Evolutionary conservation across 2,888 invertebrate species (phyloP), one percentile per base, ranked within the genome.

Genomic region (Nematopogon swammerdamellus): DNA sequence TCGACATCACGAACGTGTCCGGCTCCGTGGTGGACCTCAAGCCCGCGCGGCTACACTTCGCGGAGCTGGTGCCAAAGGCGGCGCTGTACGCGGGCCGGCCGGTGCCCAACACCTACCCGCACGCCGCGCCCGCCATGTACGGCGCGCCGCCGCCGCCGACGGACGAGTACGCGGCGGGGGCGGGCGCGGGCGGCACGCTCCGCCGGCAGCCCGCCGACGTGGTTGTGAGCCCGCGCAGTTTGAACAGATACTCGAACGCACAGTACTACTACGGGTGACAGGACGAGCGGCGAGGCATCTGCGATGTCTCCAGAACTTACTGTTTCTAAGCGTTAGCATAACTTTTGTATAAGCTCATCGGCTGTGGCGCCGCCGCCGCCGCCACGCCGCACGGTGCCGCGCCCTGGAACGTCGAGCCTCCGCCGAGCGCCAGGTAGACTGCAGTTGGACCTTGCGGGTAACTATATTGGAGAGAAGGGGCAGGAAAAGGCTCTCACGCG

Each of bases 201-300:
- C 76, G 18, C 79, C 76, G 51, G 36, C 76, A 76, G 49, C 60
- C 76, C 57, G 75, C 76, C 43, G 68, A 76, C 54, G 75, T 76
- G 48, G 72, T 75, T 52, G 72, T 74, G 57, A 72, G 70, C 63
- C 82, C 87, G 1, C 74, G 87, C 62, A 85, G 84, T 70, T 71
- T 86, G 60, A 84, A 83, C 70, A 75, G 84, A 62, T 82, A 83
- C 66, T 82, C 85, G 55, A 85, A 85, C 63, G 83, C 82, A 46
- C 85, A 85, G 61, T 87, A 86, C 66, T 89, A 89, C 67, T 89
- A 88, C 64, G 89, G 89, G 84, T 90, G 89, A 89, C 88, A 82
- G 62, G 80, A 84, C 67, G 81, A 82, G 56, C 73, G 72, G 63
- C 72, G 67, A 61, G 73, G 81, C 63, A 74, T 79, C 63, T 65